phyloP scores from a whole-genome alignment of 1,140 invertebrate species.

The Panulirus ornatus region DNA sequence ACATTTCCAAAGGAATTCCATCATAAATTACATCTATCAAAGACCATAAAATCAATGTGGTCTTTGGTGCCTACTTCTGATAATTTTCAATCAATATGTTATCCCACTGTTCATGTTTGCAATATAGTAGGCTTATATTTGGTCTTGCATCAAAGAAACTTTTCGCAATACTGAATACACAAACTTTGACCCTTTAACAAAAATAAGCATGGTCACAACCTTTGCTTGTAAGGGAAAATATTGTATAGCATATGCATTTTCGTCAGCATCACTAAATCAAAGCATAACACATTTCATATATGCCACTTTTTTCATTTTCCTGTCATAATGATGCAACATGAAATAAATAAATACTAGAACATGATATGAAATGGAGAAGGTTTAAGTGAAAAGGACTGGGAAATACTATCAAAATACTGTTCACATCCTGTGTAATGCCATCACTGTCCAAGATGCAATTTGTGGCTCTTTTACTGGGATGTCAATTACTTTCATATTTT shows the following conservation, averaged over 20 bases:
- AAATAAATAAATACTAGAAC: conserved; percentile 66
- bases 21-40: not conserved
- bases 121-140: not conserved
- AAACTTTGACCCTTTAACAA: not conserved
- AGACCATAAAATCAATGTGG: too few relatives aligned
- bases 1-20: not conserved
- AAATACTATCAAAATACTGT: conserved; percentile 42
- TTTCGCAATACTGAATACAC: not conserved
- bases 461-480: not conserved
- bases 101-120: not conserved
- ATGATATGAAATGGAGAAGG: conserved; percentile 67
- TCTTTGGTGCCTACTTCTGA: not conserved
- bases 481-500: conserved; percentile 14
- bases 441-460: not conserved
- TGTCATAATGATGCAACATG: conserved; percentile 57
- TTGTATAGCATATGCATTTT: not conserved
- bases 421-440: conserved; percentile 29
- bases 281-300: conserved; percentile 10
- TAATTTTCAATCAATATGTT: not conserved
- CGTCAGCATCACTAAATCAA: not conserved
- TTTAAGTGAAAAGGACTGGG: conserved; percentile 52
- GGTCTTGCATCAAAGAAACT: not conserved
- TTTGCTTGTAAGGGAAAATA: conserved; percentile 34
- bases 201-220: conserved; percentile 58
- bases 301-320: conserved; percentile 42